These are phyloP conservation scores for Pollenia angustigena DNA, from an alignment of 2,888 invertebrate genomes.

Conservation along the genomic window DNA sequence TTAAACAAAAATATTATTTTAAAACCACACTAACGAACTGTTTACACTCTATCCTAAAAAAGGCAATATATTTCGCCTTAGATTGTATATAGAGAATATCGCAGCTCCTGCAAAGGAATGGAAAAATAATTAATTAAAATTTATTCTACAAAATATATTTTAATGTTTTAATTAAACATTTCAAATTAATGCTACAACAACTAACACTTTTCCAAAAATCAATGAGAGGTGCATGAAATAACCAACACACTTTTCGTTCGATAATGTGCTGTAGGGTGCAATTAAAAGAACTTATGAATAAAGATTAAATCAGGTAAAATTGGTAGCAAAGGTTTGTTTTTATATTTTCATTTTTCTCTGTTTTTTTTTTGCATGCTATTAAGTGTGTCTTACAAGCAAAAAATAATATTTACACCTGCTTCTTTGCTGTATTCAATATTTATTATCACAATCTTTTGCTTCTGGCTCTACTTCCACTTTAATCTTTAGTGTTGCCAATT, in stretches of 20 bases:
- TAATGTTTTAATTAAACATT: no score
- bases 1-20: background rate
- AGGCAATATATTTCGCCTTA: background rate
- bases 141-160: no score
- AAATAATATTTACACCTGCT: slow-evolving; percentile 61
- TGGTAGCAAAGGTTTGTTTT: slow-evolving; percentile 60
- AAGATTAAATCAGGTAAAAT: slow-evolving; percentile 71
- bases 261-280: slow-evolving; percentile 10
- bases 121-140: no score
- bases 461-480: background rate
- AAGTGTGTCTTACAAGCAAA: slow-evolving; percentile 36
- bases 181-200: no score
- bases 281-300: slow-evolving; percentile 21
- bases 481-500: background rate
- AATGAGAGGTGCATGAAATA: background rate
- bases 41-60: background rate
- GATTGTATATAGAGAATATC: no score
- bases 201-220: no score
- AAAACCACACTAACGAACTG: slow-evolving; percentile 1
- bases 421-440: slow-evolving; percentile 15
- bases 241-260: background rate
- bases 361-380: slow-evolving; percentile 28
- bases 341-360: background rate
- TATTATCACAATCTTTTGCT: background rate
- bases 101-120: no score